Evolutionary conservation across 2,888 invertebrate genomes (phyloP), one percentile per base, ranked within the genome.

Genomic region (Phyto melanocephala): DNA sequence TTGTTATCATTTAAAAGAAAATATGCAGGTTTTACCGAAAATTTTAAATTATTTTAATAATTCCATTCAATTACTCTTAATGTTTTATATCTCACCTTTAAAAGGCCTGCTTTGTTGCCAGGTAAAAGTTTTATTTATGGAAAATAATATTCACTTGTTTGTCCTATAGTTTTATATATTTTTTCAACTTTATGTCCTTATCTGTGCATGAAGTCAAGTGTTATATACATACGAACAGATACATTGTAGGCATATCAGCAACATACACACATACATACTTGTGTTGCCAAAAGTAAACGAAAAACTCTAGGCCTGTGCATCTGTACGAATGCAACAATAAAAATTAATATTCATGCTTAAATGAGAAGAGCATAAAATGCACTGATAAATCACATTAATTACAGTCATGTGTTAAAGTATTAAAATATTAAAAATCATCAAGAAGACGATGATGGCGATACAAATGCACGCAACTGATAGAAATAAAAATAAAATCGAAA

Each of bases 331-430:
- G 56, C 78, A 81, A 63, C 78, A 62, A 74, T 68, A 68, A 62
- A 65, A 67, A 58, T 78, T 56, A 77, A 81, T 78, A 78, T 81
- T 78, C 62, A 81, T 81, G 74, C 77, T 40, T 76, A 56, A 65
- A 47, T 71, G 52, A 60, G 37, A 28, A 37, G 54, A 60, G 75
- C 56, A 70, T 62, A 67, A 70, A 82, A 82, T 79, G 60, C 79
- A 67, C 82, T 82, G 82, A 82, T 79, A 82, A 82, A 82, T 79
- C 75, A 75, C 70, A 74, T 83, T 83, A 80, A 83, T 83, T 83
- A 80, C 72, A 63, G 40, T 72, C 80, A 77, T 83, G 76, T 77
- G 72, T 76, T 76, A 77, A 54, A 62, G 80, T 58, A 79, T 75
- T 79, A 75, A 82, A 71, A 79, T 75, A 82, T 82, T 79, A 79